Conservation (phyloP, 2,113 vertebrate genomes). For the Elephas maximus region DNA sequence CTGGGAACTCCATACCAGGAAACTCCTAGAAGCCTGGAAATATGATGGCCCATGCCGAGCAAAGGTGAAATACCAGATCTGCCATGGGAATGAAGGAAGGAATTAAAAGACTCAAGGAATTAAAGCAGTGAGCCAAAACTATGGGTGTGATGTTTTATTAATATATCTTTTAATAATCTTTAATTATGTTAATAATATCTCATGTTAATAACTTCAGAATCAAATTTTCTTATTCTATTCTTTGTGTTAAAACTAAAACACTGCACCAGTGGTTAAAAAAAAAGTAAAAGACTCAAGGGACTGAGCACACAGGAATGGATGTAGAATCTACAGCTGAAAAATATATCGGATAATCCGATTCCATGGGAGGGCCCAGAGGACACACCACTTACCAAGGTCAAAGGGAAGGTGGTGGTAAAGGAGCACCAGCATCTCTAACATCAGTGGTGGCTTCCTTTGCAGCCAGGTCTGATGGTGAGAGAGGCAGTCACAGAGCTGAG, state of each 20-base stretch:
- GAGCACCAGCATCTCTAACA: not conserved
- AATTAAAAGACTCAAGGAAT: constrained; percentile 12
- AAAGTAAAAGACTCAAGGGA: not conserved
- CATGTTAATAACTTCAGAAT: too few relatives aligned
- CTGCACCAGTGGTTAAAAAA: too few relatives aligned
- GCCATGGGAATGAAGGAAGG: not conserved
- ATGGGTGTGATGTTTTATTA: too few relatives aligned
- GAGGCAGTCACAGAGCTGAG: not conserved
- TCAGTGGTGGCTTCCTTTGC: not conserved
- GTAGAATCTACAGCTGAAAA: not conserved
- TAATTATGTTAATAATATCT: too few relatives aligned
- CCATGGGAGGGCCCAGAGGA: not conserved
- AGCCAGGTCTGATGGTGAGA: not conserved
- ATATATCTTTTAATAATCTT: too few relatives aligned
- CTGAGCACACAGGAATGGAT: not conserved
- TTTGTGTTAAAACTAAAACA: too few relatives aligned
- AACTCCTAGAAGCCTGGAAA: not conserved
- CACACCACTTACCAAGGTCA: not conserved
- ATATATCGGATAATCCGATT: not conserved
- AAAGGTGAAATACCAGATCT: not conserved
- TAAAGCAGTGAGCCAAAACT: too few relatives aligned
- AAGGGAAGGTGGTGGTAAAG: not conserved
- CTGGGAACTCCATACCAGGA: not conserved
- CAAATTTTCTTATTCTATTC: too few relatives aligned
- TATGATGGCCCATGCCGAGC: not conserved